These are phyloP conservation scores for Gymnodraco acuticeps DNA, from an alignment of 2,797 vertebrate species.

Conservation along the genomic window DNA sequence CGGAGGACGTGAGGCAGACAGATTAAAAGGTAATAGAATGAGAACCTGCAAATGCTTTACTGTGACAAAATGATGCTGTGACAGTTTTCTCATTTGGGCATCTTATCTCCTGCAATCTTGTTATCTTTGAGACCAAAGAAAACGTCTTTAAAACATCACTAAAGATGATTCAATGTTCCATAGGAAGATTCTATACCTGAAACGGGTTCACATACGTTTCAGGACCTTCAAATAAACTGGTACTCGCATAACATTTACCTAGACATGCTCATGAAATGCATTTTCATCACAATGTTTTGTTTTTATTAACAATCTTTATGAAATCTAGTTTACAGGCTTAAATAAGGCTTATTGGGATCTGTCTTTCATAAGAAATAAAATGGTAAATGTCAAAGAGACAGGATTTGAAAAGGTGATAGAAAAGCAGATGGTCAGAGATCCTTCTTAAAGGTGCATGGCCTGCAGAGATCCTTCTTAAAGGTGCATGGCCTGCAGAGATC, in stretches of 20 bases:
- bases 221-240: constrained; percentile 18
- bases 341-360: neutral
- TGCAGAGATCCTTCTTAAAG: constrained; percentile 65
- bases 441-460: too few relatives aligned
- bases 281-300: neutral
- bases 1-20: neutral
- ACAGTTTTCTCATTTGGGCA: constrained; percentile 65
- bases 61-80: constrained; percentile 27
- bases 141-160: constrained; percentile 54
- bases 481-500: constrained; percentile 61
- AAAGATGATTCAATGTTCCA: constrained; percentile 14
- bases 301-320: neutral
- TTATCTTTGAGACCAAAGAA: constrained; percentile 54
- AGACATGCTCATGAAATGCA: constrained; percentile 9
- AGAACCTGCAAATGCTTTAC: constrained; percentile 26
- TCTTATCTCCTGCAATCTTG: constrained; percentile 53
- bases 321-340: neutral
- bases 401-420: constrained; percentile 27
- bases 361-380: neutral
- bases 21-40: constrained; percentile 25
- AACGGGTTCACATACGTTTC: constrained; percentile 20
- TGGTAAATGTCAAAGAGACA: constrained; percentile 2
- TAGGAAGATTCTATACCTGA: constrained; percentile 2
- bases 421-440: constrained; percentile 69
- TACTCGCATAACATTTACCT: constrained; percentile 18